Evolutionary conservation across 2,113 vertebrate genomes (phyloP).

Genomic region (Macquaria australasica): DNA sequence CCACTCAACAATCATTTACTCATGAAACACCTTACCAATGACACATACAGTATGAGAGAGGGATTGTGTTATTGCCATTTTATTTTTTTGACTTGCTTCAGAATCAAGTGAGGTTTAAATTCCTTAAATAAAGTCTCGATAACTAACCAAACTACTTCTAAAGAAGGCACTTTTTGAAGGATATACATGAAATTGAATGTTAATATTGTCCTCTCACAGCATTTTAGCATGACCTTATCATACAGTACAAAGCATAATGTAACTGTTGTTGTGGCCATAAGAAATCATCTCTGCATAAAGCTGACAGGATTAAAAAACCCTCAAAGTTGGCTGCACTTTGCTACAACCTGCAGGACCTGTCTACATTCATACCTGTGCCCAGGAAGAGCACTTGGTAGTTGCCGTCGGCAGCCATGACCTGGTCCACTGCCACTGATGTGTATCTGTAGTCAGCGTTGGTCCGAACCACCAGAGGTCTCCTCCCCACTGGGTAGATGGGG

Average conservation of each 20-base stretch:
- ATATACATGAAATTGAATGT: too few species aligned
- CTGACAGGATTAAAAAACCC: neutral
- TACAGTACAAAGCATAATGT: neutral
- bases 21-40: neutral
- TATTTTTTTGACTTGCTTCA: too few species aligned
- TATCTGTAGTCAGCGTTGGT: conserved; percentile 95
- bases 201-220: too few species aligned
- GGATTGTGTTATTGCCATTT: neutral
- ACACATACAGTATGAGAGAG: neutral
- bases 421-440: conserved; percentile 94
- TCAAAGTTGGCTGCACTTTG: neutral
- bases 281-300: neutral
- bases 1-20: conserved; percentile 35
- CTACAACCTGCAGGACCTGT: neutral
- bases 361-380: conserved; percentile 89
- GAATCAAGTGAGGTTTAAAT: neutral
- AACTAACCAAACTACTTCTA: too few species aligned
- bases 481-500: conserved; percentile 92
- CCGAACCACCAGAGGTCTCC: conserved; percentile 92
- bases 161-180: too few species aligned
- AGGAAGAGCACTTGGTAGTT: conserved; percentile 96
- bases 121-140: too few species aligned
- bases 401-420: conserved; percentile 93
- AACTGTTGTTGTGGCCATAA: neutral
- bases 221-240: neutral